phyloP scores from a whole-genome alignment of 2,113 vertebrate species.

The Mastomys coucha region DNA sequence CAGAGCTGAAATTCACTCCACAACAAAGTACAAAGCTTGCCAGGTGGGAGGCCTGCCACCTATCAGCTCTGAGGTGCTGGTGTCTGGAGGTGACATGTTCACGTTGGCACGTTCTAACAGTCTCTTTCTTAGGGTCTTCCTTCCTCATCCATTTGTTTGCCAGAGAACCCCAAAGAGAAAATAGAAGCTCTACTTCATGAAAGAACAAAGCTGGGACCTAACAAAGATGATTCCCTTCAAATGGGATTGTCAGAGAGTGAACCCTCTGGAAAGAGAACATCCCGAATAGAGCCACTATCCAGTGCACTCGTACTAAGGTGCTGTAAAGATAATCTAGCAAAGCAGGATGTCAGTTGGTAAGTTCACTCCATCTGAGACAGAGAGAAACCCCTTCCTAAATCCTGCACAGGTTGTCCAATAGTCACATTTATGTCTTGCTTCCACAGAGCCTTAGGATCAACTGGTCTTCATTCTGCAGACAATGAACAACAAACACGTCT shows the following conservation, averaged over 20 bases:
- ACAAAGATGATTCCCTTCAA: background rate
- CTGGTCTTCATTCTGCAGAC: background rate
- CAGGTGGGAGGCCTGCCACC: too few relatives aligned
- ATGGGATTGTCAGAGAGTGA: background rate
- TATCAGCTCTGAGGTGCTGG: background rate
- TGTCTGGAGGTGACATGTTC: background rate
- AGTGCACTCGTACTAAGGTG: fast-evolving
- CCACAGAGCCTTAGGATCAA: background rate
- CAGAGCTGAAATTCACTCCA: background rate
- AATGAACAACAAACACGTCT: background rate
- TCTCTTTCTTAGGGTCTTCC: background rate
- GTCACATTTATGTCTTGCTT: background rate
- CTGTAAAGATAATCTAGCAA: background rate
- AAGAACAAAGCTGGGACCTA: background rate
- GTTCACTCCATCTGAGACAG: too few relatives aligned
- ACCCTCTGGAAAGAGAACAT: background rate
- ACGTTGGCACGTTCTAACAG: background rate
- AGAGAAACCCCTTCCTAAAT: background rate
- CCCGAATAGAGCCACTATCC: fast-evolving
- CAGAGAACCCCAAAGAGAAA: background rate
- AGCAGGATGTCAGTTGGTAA: background rate
- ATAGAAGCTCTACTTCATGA: background rate
- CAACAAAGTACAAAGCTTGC: background rate
- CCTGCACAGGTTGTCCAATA: fast-evolving
- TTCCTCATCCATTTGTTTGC: background rate